Conservation (phyloP, 2,888 invertebrate genomes). For the Trilocha varians region DNA sequence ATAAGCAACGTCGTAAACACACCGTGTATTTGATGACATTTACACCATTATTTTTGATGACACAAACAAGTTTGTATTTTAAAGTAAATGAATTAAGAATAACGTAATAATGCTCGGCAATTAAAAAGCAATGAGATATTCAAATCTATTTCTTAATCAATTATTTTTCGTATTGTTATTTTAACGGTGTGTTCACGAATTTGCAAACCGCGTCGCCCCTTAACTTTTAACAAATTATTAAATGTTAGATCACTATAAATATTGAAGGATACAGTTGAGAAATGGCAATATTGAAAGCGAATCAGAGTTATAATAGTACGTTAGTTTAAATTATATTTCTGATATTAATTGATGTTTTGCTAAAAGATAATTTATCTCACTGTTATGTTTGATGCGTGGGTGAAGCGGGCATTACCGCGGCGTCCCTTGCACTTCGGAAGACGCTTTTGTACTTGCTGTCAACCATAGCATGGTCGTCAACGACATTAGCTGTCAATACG, state of each 20-base stretch:
- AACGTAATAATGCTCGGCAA: too few relatives aligned
- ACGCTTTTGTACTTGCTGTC: constrained; percentile 1
- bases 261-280: constrained; percentile 51
- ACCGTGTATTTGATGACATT: constrained; percentile 3
- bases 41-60: not conserved
- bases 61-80: too few relatives aligned
- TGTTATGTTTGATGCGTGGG: constrained; percentile 53
- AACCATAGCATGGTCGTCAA: too few relatives aligned
- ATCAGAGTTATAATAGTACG: constrained; percentile 63
- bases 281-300: constrained; percentile 44
- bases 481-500: too few relatives aligned
- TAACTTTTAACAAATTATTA: constrained; percentile 31
- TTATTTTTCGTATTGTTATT: too few relatives aligned
- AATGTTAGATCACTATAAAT: constrained; percentile 45
- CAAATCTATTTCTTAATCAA: too few relatives aligned
- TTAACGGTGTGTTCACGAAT: constrained; percentile 27
- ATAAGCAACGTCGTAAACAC: constrained; percentile 30
- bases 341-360: constrained; percentile 71
- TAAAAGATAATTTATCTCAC: constrained; percentile 66
- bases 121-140: too few relatives aligned
- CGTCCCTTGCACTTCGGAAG: constrained; percentile 22
- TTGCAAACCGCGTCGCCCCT: constrained; percentile 37
- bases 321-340: constrained; percentile 71
- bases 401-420: constrained; percentile 26
- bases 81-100: too few relatives aligned